Evolutionary conservation across 2,888 invertebrate species (phyloP).

Genomic region (Leptothorax acervorum): DNA sequence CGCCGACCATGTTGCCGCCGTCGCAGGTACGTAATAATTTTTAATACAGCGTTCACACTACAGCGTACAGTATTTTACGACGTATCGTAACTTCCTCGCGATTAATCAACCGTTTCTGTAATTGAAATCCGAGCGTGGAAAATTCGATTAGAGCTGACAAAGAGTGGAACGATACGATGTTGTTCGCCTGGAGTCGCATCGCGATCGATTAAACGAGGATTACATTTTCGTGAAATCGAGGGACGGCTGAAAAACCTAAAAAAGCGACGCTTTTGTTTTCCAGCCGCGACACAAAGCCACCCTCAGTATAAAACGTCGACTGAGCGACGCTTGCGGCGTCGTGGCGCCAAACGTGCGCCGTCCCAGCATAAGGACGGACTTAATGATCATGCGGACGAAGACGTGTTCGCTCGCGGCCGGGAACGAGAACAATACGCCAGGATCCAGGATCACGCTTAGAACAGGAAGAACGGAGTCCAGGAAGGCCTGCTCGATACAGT

Average conservation of each 20-base stretch:
- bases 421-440: conserved; percentile 85
- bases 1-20: conserved; percentile 91
- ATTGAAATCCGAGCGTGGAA: conserved; percentile 1
- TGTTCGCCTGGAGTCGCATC: conserved; percentile 10
- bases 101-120: conserved; percentile 4
- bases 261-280: conserved; percentile 50
- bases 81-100: background rate
- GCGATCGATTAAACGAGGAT: conserved; percentile 29
- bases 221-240: background rate
- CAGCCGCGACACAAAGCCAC: conserved; percentile 87
- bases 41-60: background rate
- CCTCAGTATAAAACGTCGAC: conserved; percentile 92
- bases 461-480: conserved; percentile 73
- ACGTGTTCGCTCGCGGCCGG: conserved; percentile 91
- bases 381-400: conserved; percentile 95
- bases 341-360: conserved; percentile 95
- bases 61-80: background rate
- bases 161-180: conserved; percentile 23
- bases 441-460: conserved; percentile 80
- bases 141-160: conserved; percentile 30
- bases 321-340: conserved; percentile 95
- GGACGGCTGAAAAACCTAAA: conserved; percentile 1
- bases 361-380: conserved; percentile 95
- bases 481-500: conserved; percentile 81
- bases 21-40: conserved; percentile 80